Evolutionary conservation across 2,888 invertebrate species (phyloP), one percentile per base, ranked within the genome.

Genomic region (Taenaris catops): DNA sequence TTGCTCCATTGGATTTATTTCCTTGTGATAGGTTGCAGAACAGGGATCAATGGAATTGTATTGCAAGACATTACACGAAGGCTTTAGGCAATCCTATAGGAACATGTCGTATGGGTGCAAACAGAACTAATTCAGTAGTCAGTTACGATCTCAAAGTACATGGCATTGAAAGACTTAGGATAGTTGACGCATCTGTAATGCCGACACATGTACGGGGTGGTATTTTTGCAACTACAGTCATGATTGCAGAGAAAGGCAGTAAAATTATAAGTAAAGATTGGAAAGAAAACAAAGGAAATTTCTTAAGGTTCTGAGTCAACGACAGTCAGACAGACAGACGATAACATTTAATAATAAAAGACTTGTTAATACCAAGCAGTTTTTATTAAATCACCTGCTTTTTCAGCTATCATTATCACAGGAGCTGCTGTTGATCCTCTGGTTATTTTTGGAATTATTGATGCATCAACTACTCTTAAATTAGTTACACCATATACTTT

Each of bases 331-430:
- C 12, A 21, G 27, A 16, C 11, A 20, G 9, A n/a, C n/a, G n/a
- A n/a, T n/a, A n/a, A n/a, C n/a, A n/a, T 38, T 33, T 34, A 8
- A 25, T 29, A 24, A 41, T 31, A 41, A 39, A 37, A 34, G 23
- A 2, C 19, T 29, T 26, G 47, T 72, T 60, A 81, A 58, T 83
- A 81, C 86, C 86, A 86, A 54, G 54, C 56, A 11, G 65, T 70
- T 78, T 84, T 86, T 61, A 86, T 84, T 65, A 79, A 56, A 53
- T 83, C 81, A 58, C 83, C 81, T 1, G 69, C 83, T 61, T 81
- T 86, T 71, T 86, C 86, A 49, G 83, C 84, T 55, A 86, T 81
- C 86, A 86, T 86, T 43, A 84, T 69, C 10, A 86, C 81, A 14
- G 86, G 76, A 1, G 84, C 86, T 2, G 79, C 73, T 3, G 79